These are phyloP conservation scores for Ecdyonurus torrentis DNA, from an alignment of 2,888 invertebrate genomes.

Conservation along the genomic window DNA sequence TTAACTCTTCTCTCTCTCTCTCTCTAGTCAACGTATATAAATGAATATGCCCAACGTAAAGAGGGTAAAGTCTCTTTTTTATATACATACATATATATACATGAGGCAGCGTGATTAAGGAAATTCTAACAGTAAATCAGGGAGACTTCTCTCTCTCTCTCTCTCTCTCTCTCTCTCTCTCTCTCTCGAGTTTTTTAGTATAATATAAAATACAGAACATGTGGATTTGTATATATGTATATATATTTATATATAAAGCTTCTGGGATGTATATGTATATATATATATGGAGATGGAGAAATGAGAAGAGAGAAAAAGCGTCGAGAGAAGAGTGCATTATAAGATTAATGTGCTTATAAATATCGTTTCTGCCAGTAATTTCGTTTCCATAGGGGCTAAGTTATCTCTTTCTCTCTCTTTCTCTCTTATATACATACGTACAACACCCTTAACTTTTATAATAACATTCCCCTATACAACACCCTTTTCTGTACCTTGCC, in stretches of 20 bases:
- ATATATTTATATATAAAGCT: too few species aligned
- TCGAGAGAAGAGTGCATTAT: neutral
- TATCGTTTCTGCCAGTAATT: neutral
- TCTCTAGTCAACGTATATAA: too few species aligned
- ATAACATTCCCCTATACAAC: neutral
- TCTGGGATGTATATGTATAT: neutral
- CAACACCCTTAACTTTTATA: too few species aligned
- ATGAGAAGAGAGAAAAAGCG: neutral
- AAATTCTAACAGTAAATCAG: conserved; percentile 2
- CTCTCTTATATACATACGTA: neutral
- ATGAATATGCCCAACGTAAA: too few species aligned
- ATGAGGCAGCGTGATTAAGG: neutral
- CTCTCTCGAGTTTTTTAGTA: too few species aligned
- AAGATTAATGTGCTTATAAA: neutral
- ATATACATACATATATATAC: too few species aligned
- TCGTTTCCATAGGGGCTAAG: neutral
- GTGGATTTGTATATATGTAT: too few species aligned
- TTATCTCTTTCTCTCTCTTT: neutral
- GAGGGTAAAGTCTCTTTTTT: neutral
- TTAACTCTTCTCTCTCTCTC: neutral
- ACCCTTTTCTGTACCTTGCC: neutral
- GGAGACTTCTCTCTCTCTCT: too few species aligned
- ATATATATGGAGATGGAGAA: neutral
- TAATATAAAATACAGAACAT: too few species aligned
- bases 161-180: too few species aligned